Base-by-base conservation (phyloP, 1,140 invertebrate species). In the Belonocnema kinseyi region DNA sequence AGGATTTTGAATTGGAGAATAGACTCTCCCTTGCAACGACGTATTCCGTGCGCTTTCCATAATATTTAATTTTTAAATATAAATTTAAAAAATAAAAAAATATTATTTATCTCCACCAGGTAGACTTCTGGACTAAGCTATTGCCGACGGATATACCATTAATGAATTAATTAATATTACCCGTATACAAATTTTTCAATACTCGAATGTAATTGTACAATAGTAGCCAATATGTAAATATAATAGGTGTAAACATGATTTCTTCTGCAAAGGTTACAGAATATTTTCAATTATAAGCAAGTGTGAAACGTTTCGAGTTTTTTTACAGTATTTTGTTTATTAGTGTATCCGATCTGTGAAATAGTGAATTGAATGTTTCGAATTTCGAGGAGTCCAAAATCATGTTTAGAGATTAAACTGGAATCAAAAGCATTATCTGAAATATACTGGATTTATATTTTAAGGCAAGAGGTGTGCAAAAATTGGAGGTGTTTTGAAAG, bases 211-310 rank as follows among this genome's bases (percentile, higher is more conserved):
- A 82, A 81, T 79, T 84, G 78, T 85, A 81, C 77, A 72, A 84
- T 84, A 85, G 78, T 74, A 73, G 77, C 73, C 77, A 82, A 82
- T 82, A 74, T 85, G 83, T 85, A 85, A 85, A 85, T 85, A 85
- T 79, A 81, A 79, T 76, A 83, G 83, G 80, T 85, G 83, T 83
- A 85, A 82, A 82, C 80, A 80, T 80, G 79, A 83, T 61, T 83
- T 83, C 77, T 83, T 82, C 80, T 78, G 80, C 82, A 79, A 83
- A 76, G 76, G 80, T 85, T 79, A 81, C 73, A 83, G 50, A 52
- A 85, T 83, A 85, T 83, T 85, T 85, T 85, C 79, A 85, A 83
- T 85, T 80, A 85, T 83, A 85, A 73, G 79, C 78, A 79, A 81
- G 77, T 82, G 80, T 79, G 77, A 85, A 81, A 85, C 17, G 78